phyloP scores from a whole-genome alignment of 2,113 vertebrate species.

The Vicugna pacos region DNA sequence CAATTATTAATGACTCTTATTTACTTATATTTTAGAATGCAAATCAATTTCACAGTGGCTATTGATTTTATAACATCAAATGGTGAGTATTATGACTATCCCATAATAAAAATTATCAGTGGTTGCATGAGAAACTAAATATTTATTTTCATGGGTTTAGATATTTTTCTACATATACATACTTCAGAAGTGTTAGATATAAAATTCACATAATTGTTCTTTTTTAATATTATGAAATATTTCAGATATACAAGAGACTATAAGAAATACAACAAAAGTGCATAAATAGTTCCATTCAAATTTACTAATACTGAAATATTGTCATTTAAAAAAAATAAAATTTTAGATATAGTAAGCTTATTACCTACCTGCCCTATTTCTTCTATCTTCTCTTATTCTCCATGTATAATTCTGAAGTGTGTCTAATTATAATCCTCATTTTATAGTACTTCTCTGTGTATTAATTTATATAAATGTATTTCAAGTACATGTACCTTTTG shows the following conservation, averaged over 20 bases:
- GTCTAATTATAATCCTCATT: neutral
- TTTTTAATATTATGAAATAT: neutral
- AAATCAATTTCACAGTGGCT: conserved; percentile 99
- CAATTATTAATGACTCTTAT: conserved; percentile 69
- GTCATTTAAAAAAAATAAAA: neutral
- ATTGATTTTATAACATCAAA: conserved; percentile 99
- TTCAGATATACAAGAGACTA: neutral
- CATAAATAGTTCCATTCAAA: neutral
- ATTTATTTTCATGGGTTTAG: neutral
- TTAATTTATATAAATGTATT: neutral
- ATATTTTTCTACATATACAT: neutral
- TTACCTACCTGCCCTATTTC: neutral
- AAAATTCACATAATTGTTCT: neutral
- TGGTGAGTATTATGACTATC: conserved; percentile 89
- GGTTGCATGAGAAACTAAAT: neutral
- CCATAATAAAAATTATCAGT: neutral
- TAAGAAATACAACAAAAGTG: neutral
- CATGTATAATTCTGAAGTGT: neutral
- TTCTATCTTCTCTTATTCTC: neutral
- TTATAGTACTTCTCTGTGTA: neutral
- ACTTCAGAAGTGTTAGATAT: neutral
- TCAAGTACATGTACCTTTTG: neutral
- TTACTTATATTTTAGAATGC: conserved; percentile 90
- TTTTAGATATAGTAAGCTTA: neutral
- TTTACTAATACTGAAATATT: neutral